Conservation (phyloP, 2,797 vertebrate species). For the Sebastes itinus region DNA sequence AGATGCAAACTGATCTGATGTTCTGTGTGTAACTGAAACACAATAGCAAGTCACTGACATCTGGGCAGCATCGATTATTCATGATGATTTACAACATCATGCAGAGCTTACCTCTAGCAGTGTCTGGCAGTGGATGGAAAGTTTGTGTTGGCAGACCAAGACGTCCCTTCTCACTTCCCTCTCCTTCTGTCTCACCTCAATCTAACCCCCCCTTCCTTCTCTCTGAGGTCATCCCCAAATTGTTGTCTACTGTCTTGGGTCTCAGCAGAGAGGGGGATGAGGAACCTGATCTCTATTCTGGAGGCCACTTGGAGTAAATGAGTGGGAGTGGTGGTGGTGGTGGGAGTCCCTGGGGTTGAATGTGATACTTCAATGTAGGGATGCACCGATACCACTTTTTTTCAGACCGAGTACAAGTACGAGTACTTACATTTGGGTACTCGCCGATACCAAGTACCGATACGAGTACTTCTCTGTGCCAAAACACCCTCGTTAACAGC, state of each 20-base stretch:
- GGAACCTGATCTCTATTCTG: conserved; percentile 50
- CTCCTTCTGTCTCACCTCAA: neutral
- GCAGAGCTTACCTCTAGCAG: conserved; percentile 22
- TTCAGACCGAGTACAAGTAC: too few relatives aligned
- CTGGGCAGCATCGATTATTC: conserved; percentile 23
- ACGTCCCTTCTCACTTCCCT: neutral
- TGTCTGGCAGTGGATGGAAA: neutral
- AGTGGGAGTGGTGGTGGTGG: neutral
- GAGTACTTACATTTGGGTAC: too few relatives aligned
- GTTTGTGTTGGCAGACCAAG: neutral
- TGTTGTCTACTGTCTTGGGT: conserved; percentile 12
- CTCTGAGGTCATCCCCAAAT: conserved; percentile 53
- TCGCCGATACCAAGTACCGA: too few relatives aligned
- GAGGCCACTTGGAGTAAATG: conserved; percentile 1
- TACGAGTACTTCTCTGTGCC: too few relatives aligned
- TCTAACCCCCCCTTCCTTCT: neutral
- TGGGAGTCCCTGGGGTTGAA: conserved; percentile 16
- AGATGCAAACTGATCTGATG: neutral
- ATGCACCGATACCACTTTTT: too few relatives aligned
- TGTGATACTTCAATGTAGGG: neutral
- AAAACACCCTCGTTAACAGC: too few relatives aligned
- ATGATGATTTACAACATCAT: neutral
- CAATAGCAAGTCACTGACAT: conserved; percentile 18
- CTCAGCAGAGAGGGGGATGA: conserved; percentile 3
- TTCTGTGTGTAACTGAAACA: neutral